Evolutionary conservation across 2,888 invertebrate genomes (phyloP), one percentile per base, ranked within the genome.

Genomic region (Torymus aiolomorphi): DNA sequence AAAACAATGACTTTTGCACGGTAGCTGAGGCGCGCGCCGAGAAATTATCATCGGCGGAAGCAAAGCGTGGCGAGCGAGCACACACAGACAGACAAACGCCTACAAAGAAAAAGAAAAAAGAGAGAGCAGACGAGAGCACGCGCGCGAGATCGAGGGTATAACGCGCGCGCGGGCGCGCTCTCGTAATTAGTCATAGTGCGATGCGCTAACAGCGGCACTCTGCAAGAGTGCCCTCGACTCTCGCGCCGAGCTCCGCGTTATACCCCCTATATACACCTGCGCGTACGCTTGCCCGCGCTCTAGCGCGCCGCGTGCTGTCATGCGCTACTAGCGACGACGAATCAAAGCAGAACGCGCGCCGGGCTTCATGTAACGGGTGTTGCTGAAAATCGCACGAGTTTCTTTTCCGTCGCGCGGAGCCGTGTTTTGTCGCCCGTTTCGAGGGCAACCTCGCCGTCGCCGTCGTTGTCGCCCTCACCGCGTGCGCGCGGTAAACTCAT

Each of bases 151-250:
- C 78, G 74, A 74, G 78, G 74, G 78, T 69, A 51, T 63, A n/a
- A 70, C 74, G 78, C 51, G 62, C 11, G 1, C 10, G 1, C 16
- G n/a, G n/a, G 49, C 14, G 18, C 31, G 10, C 42, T 12, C 18
- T 4, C 72, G 71, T 11, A 11, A 31, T 54, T 56, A 31, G 31
- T 89, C 89, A 89, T 89, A 89, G 89, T 89, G 89, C 87, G 87
- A 87, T 89, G 89, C 88, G 88, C 88, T 89, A 89, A 89, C 88
- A 89, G 89, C 89, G 89, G 89, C 88, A 89, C 87, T 89, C 89
- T 89, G 89, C 89, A 88, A 88, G 87, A 89, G 84, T 89, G 83
- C 82, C 80, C 82, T 77, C 82, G 78, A 82, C 83, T 83, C 85
- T 80, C 76, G 80, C 77, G 80, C 78, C n/a, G n/a, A n/a, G n/a